phyloP scores from a whole-genome alignment of 1,140 invertebrate species.

The Camponotus floridanus region DNA sequence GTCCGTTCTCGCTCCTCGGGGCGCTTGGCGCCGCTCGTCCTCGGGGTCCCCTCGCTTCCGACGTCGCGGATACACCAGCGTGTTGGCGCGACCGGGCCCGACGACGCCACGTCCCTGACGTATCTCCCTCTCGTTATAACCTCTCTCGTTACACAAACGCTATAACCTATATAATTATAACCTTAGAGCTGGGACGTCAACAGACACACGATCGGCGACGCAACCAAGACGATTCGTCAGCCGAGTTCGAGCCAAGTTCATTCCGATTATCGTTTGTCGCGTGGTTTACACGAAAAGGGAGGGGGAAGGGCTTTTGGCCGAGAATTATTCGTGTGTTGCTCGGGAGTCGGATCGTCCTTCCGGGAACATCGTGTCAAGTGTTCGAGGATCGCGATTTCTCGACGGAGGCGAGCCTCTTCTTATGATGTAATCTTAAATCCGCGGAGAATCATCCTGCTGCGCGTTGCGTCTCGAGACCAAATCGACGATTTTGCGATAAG shows the following conservation, averaged over 20 bases:
- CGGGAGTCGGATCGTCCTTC: background rate
- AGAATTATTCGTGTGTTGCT: conserved; percentile 9
- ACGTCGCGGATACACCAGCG: background rate
- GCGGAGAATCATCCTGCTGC: background rate
- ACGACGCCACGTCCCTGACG: conserved; percentile 13
- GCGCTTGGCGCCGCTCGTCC: background rate
- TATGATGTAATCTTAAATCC: conserved; percentile 23
- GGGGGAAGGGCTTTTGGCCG: background rate
- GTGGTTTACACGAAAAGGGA: background rate
- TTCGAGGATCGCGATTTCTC: background rate
- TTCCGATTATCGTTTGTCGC: conserved; percentile 40
- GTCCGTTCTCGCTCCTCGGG: background rate
- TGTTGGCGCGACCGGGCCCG: background rate
- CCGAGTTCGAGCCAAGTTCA: background rate
- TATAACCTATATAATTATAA: conserved; percentile 83
- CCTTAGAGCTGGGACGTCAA: conserved; percentile 29
- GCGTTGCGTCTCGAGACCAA: background rate
- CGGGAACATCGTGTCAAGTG: background rate
- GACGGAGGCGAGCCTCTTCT: background rate
- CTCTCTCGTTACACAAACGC: conserved; percentile 52
- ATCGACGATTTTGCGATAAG: no score
- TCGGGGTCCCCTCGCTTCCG: background rate
- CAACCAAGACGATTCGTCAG: background rate
- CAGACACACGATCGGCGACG: background rate
- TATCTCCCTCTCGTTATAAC: conserved; percentile 55